Evolutionary conservation across 1,140 invertebrate genomes (phyloP).

Genomic region (Rhagoletis zephyria): DNA sequence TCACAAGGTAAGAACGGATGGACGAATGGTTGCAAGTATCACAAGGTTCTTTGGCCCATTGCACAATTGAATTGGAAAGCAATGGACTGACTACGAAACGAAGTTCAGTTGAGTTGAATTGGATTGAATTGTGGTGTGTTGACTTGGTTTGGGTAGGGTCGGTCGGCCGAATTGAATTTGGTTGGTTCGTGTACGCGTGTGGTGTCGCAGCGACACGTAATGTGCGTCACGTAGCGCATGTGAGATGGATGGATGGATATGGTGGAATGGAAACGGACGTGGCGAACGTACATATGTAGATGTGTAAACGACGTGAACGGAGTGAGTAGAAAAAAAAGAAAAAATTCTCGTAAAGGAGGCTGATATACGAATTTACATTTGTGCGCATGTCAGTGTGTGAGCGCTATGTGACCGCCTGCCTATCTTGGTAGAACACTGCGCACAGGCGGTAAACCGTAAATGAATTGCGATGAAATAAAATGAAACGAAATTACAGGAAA

Average conservation of each 20-base stretch:
- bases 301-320: neutral
- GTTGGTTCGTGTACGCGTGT: constrained; percentile 14
- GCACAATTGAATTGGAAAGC: neutral
- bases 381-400: neutral
- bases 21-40: neutral
- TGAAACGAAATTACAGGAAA: constrained; percentile 30
- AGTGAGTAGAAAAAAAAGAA: neutral
- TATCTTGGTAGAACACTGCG: neutral
- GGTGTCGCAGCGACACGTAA: constrained; percentile 34
- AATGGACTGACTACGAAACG: neutral
- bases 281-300: neutral
- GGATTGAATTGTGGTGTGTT: neutral
- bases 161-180: neutral
- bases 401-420: neutral
- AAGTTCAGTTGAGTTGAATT: neutral
- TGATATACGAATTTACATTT: constrained; percentile 23
- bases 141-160: neutral
- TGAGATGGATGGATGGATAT: constrained; percentile 52
- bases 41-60: neutral
- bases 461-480: constrained; percentile 47
- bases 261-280: constrained; percentile 31
- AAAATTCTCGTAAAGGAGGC: neutral
- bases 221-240: constrained; percentile 51
- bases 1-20: neutral
- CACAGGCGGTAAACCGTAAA: neutral